These are phyloP conservation scores for Entelurus aequoreus DNA, from an alignment of 2,113 vertebrate genomes.

Conservation along the genomic window DNA sequence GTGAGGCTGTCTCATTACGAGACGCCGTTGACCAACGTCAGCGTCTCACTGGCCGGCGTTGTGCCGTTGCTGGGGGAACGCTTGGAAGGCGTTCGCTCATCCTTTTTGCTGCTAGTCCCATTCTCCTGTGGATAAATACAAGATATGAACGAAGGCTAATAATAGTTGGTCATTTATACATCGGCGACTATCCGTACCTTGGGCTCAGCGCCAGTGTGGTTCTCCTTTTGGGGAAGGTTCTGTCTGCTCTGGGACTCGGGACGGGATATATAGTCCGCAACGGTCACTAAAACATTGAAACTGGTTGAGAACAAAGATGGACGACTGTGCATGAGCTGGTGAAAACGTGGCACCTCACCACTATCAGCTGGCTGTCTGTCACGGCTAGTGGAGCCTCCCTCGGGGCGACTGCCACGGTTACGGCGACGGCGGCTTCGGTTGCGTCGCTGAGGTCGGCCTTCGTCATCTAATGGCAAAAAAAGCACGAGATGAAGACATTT, in stretches of 20 bases:
- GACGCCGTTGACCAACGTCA: constrained; percentile 85
- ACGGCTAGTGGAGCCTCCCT: constrained; percentile 80
- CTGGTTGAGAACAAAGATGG: not conserved
- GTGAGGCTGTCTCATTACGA: constrained; percentile 68
- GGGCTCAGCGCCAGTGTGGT: constrained; percentile 60
- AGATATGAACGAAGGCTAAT: not conserved
- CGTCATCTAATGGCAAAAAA: constrained; percentile 72
- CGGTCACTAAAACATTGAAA: constrained; percentile 71
- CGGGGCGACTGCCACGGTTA: constrained; percentile 80
- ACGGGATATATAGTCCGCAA: constrained; percentile 89
- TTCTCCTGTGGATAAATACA: constrained; percentile 67
- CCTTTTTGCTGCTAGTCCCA: constrained; percentile 66
- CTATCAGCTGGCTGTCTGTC: constrained; percentile 79
- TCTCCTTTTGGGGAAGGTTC: constrained; percentile 74
- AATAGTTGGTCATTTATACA: not conserved
- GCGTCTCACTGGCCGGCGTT: constrained; percentile 65
- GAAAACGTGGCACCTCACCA: constrained; percentile 14
- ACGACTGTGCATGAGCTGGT: not conserved
- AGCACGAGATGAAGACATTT: not conserved
- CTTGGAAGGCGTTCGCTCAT: constrained; percentile 70
- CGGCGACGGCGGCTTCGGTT: constrained; percentile 86
- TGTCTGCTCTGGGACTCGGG: constrained; percentile 89
- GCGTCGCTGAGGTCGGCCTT: constrained; percentile 82
- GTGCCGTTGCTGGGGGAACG: constrained; percentile 76
- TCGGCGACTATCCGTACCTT: constrained; percentile 50